phyloP scores from a whole-genome alignment of 2,888 invertebrate species.

The Horisme vitalbata region DNA sequence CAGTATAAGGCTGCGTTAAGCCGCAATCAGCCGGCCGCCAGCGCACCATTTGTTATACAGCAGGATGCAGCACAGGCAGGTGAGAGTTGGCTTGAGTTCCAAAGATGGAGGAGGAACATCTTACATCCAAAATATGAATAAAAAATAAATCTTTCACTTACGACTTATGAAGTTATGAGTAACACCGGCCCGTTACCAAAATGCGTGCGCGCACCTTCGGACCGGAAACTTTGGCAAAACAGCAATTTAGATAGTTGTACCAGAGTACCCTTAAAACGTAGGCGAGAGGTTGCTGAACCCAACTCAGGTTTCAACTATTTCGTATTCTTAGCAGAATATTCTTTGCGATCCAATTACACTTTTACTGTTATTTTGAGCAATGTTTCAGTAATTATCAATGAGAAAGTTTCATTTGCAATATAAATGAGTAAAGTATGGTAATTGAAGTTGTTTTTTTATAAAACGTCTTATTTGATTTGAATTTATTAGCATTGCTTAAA shows the following conservation, averaged over 20 bases:
- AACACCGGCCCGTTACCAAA: slow-evolving; percentile 38
- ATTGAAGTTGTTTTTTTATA: too few relatives aligned
- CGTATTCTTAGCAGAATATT: slow-evolving; percentile 20
- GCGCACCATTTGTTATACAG: too few relatives aligned
- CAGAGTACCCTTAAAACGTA: slow-evolving; percentile 43
- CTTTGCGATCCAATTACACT: slow-evolving; percentile 23
- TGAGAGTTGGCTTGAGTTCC: too few relatives aligned
- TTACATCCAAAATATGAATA: background rate
- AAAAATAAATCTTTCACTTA: background rate
- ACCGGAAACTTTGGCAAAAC: slow-evolving; percentile 49
- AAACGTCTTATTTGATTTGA: too few relatives aligned
- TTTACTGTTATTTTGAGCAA: slow-evolving; percentile 16
- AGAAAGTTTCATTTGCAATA: too few relatives aligned
- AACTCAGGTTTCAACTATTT: slow-evolving; percentile 25
- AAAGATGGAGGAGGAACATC: too few relatives aligned
- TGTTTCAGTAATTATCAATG: background rate
- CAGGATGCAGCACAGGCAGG: too few relatives aligned
- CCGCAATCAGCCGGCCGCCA: too few relatives aligned
- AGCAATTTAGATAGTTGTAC: slow-evolving; percentile 46
- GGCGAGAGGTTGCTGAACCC: slow-evolving; percentile 58
- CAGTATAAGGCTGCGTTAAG: too few relatives aligned
- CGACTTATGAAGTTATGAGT: background rate
- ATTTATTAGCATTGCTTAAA: too few relatives aligned
- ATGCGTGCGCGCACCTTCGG: slow-evolving; percentile 38
- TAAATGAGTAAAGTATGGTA: too few relatives aligned